Evolutionary conservation across 2,797 vertebrate species (phyloP).

Genomic region (Lepidocolaptes lacrymiger): DNA sequence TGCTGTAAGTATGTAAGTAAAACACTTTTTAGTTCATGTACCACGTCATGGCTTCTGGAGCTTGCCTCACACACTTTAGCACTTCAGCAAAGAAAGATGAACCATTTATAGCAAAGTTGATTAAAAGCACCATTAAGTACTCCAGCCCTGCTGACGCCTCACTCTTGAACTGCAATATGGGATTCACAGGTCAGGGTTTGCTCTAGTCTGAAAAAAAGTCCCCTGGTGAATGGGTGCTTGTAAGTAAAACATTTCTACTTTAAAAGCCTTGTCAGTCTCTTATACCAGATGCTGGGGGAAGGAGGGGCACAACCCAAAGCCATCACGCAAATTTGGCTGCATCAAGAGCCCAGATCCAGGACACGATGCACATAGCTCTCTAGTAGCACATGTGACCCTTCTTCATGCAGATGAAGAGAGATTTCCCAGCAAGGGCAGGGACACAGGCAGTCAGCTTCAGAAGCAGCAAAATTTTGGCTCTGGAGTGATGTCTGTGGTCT

Average conservation of each 20-base stretch:
- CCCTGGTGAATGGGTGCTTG: background rate
- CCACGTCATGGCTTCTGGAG: background rate
- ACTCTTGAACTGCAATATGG: background rate
- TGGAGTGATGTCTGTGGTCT: background rate
- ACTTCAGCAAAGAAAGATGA: background rate
- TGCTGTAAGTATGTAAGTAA: background rate
- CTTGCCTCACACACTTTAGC: background rate
- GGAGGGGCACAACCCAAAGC: background rate
- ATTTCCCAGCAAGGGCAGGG: background rate
- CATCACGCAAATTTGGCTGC: background rate
- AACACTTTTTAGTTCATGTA: background rate
- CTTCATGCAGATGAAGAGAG: background rate
- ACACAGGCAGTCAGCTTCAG: background rate
- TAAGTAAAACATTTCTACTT: background rate
- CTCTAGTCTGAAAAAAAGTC: background rate
- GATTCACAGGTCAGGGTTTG: background rate
- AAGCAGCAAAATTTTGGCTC: background rate
- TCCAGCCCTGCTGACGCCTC: background rate
- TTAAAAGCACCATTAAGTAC: background rate
- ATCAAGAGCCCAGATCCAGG: background rate
- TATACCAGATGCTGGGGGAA: background rate
- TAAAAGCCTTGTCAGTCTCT: background rate
- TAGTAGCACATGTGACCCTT: rapidly evolving
- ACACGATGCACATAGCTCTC: background rate
- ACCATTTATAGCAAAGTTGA: background rate